phyloP scores from a whole-genome alignment of 2,113 vertebrate species.

The Hyaena hyaena region DNA sequence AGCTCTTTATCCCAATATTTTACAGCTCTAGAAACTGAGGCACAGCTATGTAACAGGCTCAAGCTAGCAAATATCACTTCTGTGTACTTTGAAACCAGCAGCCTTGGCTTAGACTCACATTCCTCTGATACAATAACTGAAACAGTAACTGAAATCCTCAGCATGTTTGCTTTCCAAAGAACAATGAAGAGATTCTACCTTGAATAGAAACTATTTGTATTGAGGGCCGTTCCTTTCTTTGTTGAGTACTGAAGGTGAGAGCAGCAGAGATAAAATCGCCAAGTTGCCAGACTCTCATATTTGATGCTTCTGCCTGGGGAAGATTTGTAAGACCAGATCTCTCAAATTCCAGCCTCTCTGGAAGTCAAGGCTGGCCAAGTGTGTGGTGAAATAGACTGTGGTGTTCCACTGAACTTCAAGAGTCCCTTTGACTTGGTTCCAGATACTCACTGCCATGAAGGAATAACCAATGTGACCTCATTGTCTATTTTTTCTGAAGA shows the following conservation, averaged over 20 bases:
- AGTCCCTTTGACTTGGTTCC: neutral
- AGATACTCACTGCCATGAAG: neutral
- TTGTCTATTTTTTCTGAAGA: neutral
- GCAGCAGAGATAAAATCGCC: neutral
- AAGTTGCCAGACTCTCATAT: neutral
- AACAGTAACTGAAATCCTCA: neutral
- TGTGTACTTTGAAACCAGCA: neutral
- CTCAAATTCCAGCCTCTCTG: neutral
- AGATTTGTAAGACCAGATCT: neutral
- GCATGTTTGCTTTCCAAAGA: neutral
- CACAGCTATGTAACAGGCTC: neutral
- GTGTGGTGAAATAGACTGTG: neutral
- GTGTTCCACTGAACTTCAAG: neutral
- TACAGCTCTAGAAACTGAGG: neutral
- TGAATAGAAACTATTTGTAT: neutral
- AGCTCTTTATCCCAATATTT: neutral
- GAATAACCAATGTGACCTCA: neutral
- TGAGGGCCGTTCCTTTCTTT: neutral
- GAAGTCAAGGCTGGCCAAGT: fast-evolving
- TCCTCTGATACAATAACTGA: neutral
- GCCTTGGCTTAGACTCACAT: neutral
- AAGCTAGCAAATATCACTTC: neutral
- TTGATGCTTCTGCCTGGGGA: neutral
- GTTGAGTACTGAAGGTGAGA: neutral
- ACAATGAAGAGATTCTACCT: neutral